phyloP scores from a whole-genome alignment of 2,113 vertebrate species.

The Rhabdornis inornatus region DNA sequence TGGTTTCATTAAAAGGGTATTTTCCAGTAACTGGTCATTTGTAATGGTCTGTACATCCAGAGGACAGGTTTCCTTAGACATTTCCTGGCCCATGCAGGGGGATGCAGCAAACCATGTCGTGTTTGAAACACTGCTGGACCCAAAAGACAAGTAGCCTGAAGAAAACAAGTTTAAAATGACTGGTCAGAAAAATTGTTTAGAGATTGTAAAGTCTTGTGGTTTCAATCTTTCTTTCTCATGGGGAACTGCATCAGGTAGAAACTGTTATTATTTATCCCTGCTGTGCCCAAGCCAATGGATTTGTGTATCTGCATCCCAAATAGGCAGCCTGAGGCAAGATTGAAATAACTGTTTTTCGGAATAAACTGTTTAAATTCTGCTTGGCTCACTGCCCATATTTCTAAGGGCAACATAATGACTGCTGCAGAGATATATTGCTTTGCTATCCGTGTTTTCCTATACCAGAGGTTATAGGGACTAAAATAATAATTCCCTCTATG shows the following conservation, averaged over 20 bases:
- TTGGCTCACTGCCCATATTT: neutral
- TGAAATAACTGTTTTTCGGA: neutral
- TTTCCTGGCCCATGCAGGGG: neutral
- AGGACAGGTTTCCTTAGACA: neutral
- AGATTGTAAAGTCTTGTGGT: neutral
- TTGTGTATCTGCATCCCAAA: neutral
- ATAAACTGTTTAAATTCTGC: neutral
- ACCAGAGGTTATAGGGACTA: neutral
- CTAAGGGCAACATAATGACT: neutral
- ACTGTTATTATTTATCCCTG: neutral
- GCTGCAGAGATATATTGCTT: neutral
- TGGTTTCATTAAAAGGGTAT: neutral
- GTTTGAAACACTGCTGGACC: neutral
- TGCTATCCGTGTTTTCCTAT: neutral
- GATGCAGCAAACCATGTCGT: fast-evolving
- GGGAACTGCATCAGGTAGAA: neutral
- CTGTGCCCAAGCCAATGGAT: neutral
- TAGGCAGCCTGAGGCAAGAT: neutral
- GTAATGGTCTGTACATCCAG: neutral
- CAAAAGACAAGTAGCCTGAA: neutral
- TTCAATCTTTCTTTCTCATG: neutral
- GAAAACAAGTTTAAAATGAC: neutral
- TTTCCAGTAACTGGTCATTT: neutral
- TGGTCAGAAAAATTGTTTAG: neutral
- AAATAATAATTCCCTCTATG: neutral